These are phyloP conservation scores for Drosophila erecta DNA, from an alignment of 1,140 invertebrate genomes.

Conservation along the genomic window DNA sequence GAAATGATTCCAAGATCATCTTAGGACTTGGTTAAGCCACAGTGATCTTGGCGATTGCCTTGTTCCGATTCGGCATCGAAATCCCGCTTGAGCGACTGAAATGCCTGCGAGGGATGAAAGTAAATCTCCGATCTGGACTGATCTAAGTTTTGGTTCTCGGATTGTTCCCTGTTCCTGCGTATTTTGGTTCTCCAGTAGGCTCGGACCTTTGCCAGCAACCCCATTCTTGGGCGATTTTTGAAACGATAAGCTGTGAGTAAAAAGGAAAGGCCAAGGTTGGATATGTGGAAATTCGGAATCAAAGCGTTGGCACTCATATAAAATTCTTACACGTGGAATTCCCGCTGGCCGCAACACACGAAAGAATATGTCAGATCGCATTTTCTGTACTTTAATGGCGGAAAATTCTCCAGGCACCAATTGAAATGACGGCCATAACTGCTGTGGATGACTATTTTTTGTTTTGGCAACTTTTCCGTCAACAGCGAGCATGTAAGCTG, in stretches of 20 bases:
- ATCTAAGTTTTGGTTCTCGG: background rate
- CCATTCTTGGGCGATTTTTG: no score
- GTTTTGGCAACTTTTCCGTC: slow-evolving; percentile 25
- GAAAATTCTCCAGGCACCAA: slow-evolving; percentile 39
- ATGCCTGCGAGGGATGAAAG: slow-evolving; percentile 12
- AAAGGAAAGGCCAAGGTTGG: slow-evolving; percentile 12
- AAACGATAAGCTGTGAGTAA: slow-evolving; percentile 4
- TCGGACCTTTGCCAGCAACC: background rate
- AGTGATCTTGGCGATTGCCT: background rate
- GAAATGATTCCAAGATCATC: background rate
- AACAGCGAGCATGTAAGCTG: slow-evolving; percentile 24
- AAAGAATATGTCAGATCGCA: slow-evolving; percentile 16
- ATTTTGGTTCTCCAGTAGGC: slow-evolving; percentile 15
- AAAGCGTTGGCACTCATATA: slow-evolving; percentile 23
- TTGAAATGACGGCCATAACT: slow-evolving; percentile 57
- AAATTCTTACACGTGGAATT: background rate
- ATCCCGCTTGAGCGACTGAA: slow-evolving; percentile 9
- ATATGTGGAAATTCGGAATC: slow-evolving; percentile 38
- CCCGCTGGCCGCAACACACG: slow-evolving; percentile 15
- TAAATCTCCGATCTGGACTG: slow-evolving; percentile 8
- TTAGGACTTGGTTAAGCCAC: no score
- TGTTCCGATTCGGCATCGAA: slow-evolving; percentile 10
- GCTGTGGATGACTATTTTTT: slow-evolving; percentile 21
- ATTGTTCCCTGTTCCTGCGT: no score
- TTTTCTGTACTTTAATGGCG: slow-evolving; percentile 15